Percentiles rank a stretch among this genome's conserved stretches.
These are phyloP conservation scores for Drosophila kuntzei DNA, from an alignment of 2,888 invertebrate genomes.

Conservation along the genomic window DNA sequence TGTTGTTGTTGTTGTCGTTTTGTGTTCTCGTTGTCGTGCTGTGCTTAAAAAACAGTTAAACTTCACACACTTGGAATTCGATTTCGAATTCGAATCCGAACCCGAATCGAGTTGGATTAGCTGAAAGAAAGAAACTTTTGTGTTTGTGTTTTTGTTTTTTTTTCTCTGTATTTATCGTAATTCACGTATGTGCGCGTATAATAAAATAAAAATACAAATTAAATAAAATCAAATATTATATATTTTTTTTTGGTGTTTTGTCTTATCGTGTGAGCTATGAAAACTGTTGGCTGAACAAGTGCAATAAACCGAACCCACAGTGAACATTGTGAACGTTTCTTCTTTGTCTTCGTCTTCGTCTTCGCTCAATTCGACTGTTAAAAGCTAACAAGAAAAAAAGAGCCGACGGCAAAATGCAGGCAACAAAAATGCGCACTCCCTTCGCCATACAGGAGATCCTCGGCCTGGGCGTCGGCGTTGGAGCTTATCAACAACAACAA, in stretches of 20 bases:
- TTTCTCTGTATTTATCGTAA: background rate
- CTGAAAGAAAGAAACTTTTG: conserved; percentile 4
- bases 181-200: conserved; percentile 4
- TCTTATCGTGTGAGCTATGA: conserved; percentile 38
- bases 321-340: conserved; percentile 27
- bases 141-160: conserved; percentile 1
- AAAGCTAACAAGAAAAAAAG: too few relatives aligned
- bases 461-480: conserved; percentile 83
- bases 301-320: conserved; percentile 49
- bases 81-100: conserved; percentile 8
- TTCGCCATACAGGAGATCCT: conserved; percentile 85
- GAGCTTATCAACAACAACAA: conserved; percentile 78
- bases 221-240: too few relatives aligned
- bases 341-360: conserved; percentile 6
- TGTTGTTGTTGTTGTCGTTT: conserved; percentile 19
- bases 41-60: conserved; percentile 51
- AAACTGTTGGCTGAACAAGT: conserved; percentile 46
- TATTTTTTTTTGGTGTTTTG: conserved; percentile 13
- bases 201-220: too few relatives aligned
- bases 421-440: conserved; percentile 85
- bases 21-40: conserved; percentile 31
- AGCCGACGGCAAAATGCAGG: conserved; percentile 83
- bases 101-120: conserved; percentile 17
- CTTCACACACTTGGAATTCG: conserved; percentile 22
- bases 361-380: background rate